Evolutionary conservation across 2,113 vertebrate genomes (phyloP), one percentile per base, ranked within the genome.

Genomic region (Plestiodon gilberti): DNA sequence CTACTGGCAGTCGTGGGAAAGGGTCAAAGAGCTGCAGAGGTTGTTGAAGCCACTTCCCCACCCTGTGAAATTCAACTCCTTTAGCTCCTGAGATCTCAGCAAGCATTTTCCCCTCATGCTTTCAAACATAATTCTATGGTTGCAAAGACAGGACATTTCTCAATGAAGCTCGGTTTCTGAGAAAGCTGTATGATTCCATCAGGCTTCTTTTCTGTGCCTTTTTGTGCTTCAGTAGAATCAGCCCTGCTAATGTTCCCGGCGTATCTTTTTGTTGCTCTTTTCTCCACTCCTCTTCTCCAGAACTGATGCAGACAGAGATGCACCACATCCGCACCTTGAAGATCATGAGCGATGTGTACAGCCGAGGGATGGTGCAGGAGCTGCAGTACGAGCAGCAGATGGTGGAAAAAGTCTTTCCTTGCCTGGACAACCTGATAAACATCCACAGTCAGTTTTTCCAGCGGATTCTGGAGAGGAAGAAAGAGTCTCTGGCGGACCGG

Each of bases 291-390:
- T 82, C 6, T 40, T 78, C 0, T 59, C 1, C 95, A 99, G 99
- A 99, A 94, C 90, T 99, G 52, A 99, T 99, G 96, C 99, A 99
- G 94, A 99, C 99, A 0, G 99, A 99, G 95, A 97, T 99, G 96
- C 99, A 99, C 92, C 99, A 99, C 30, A 90, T 99, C 78, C 97
- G 98, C 57, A 99, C 98, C 0, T 93, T 99, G 93, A 98, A 98
- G 93, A 99, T 99, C 92, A 99, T 99, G 98, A 97, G 96, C 0
- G 98, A 99, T 0, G 98, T 99, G 1, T 99, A 98, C 95, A 98
- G 97, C 33, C 97, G 98, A 70, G 99, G 98, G 8, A 97, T 99
- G 95, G 69, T 97, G 84, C 97, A 97, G 15, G 98, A 99, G 2
- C 92, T 98, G 87, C 98, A 98, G 81, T 97, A 98, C 1, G 98